phyloP scores from a whole-genome alignment of 2,888 invertebrate genomes.

The Drosophila merina region DNA sequence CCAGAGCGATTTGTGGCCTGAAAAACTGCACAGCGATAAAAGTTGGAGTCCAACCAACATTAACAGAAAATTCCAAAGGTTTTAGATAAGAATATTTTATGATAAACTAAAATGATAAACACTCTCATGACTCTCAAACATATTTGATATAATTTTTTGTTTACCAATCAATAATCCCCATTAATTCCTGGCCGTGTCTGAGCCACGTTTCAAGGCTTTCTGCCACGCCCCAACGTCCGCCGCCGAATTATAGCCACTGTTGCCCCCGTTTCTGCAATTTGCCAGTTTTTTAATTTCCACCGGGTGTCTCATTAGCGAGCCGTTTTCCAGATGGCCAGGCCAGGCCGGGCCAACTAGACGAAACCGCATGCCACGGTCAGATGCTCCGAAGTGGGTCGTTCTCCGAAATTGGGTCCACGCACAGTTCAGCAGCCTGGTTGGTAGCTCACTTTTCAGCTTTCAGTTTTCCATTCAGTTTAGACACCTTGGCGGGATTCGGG shows the following conservation, averaged over 20 bases:
- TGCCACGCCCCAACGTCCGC: slow-evolving; percentile 8
- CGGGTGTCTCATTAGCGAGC: slow-evolving; percentile 48
- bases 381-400: slow-evolving; percentile 7
- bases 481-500: slow-evolving; percentile 31
- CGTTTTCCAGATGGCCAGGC: slow-evolving; percentile 48
- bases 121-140: too few relatives aligned
- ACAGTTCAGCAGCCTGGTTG: neutral
- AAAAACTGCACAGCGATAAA: slow-evolving; percentile 48
- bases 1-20: slow-evolving; percentile 73
- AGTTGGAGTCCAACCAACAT: neutral
- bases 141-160: too few relatives aligned
- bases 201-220: slow-evolving; percentile 73
- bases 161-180: slow-evolving; percentile 4
- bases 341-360: slow-evolving; percentile 7
- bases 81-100: neutral
- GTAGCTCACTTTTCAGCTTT: neutral
- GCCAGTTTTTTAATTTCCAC: slow-evolving; percentile 63
- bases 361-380: slow-evolving; percentile 7
- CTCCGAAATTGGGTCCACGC: slow-evolving; percentile 13
- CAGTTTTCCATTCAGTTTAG: neutral
- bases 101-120: too few relatives aligned
- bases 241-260: slow-evolving; percentile 25
- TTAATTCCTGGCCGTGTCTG: slow-evolving; percentile 30
- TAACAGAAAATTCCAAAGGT: neutral
- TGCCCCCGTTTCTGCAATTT: slow-evolving; percentile 44